Percentiles rank a stretch among this genome's conserved stretches.
Evolutionary conservation across 2,113 vertebrate genomes (phyloP).

Genomic region (Ptyas mucosa): DNA sequence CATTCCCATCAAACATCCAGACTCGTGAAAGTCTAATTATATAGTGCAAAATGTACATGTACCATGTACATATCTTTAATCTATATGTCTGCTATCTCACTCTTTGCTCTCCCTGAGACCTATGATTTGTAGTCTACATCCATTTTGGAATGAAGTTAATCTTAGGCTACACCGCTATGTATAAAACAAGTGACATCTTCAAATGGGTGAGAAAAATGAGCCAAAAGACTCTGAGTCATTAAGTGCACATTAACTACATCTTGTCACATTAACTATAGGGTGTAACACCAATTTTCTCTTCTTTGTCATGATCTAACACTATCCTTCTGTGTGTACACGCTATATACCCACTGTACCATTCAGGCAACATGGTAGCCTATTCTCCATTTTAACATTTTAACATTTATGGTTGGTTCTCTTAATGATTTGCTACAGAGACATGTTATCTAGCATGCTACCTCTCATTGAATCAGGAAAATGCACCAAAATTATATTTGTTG

Average conservation of each 20-base stretch:
- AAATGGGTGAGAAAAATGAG: constrained; percentile 36
- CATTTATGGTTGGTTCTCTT: neutral
- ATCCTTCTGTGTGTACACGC: neutral
- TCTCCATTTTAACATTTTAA: neutral
- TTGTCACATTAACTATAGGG: constrained; percentile 41
- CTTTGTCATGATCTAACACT: constrained; percentile 35
- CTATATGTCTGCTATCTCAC: constrained; percentile 19
- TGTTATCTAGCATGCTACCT: neutral
- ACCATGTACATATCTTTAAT: neutral
- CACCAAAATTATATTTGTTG: neutral
- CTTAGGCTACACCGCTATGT: constrained; percentile 14
- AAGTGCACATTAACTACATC: constrained; percentile 39
- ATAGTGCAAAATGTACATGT: neutral
- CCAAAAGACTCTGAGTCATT: constrained; percentile 20
- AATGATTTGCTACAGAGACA: neutral
- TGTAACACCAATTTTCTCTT: constrained; percentile 39
- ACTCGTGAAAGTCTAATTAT: neutral
- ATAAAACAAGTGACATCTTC: constrained; percentile 42
- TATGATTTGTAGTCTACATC: constrained; percentile 39
- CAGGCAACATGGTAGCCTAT: neutral
- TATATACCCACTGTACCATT: neutral
- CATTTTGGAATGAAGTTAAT: constrained; percentile 36
- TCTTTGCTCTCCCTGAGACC: constrained; percentile 26
- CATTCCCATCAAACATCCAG: constrained; percentile 13
- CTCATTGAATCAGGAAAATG: neutral